Evolutionary conservation across 1,140 invertebrate species (phyloP), one percentile per base, ranked within the genome.

Genomic region (Psix sp.): DNA sequence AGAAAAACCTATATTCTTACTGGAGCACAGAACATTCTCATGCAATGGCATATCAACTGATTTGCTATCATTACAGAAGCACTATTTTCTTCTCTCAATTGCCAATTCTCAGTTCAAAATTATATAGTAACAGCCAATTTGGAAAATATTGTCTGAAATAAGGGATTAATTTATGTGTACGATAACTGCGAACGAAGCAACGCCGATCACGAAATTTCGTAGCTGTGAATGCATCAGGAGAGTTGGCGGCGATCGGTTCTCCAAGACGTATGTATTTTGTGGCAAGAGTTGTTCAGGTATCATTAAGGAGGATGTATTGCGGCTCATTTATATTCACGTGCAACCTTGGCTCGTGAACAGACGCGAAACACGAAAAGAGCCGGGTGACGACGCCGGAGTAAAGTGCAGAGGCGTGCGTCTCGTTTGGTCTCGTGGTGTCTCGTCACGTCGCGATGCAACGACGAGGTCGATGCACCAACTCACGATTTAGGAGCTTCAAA

Each of bases 391-490:
- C 7, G 43, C 18, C 16, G 10, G 54, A 59, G 21, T 31, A 39
- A 33, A 36, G 38, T 40, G 46, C 52, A 71, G 49, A 46, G 67
- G 48, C 66, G 40, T 29, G 36, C 42, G 49, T 48, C 33, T 56
- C 49, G 56, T 62, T 56, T 59, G 36, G 51, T 66, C 52, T 48
- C 40, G 48, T 18, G 31, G 26, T 38, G 59, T 63, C 48, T 52
- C 43, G 62, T 57, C 63, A 60, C 57, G 48, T 62, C 43, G 49
- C 56, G 36, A 57, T 56, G 57, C 42, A 71, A 49, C 51, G 35
- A 2, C 51, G 68, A 72, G 68, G 67, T 71, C 57, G 67, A 71
- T 71, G 67, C 57, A 71, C 67, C 59, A 56, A 26, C 40, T 57
- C 51, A 49, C 59, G 49, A 54, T 71, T 71, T 71, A 48, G 67